Percentiles rank a stretch among this genome's conserved stretches.
phyloP scores from a whole-genome alignment of 2,888 invertebrate species.

The Drosophila ezoana region DNA sequence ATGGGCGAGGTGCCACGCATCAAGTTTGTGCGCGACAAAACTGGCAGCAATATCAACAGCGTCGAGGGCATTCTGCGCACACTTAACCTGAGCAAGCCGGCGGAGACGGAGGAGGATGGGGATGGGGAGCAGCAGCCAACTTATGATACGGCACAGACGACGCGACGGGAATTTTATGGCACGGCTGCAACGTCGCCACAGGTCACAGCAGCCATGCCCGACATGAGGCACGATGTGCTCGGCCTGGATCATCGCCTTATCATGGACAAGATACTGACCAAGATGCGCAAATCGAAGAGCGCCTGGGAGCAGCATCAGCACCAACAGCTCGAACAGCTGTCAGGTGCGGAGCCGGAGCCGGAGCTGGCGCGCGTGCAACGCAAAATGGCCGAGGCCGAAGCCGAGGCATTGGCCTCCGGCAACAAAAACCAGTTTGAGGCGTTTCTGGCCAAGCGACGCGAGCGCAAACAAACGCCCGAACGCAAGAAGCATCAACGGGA shows the following conservation, averaged over 20 bases:
- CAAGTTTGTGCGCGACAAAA: slow-evolving; percentile 90
- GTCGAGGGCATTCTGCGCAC: slow-evolving; percentile 87
- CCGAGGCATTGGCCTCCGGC: slow-evolving; percentile 24
- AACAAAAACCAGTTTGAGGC: slow-evolving; percentile 56
- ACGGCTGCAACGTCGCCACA: slow-evolving; percentile 79
- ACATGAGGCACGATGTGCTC: slow-evolving; percentile 90
- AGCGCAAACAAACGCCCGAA: slow-evolving; percentile 63
- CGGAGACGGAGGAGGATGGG: slow-evolving; percentile 17
- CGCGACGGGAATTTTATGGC: slow-evolving; percentile 56
- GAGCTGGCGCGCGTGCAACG: slow-evolving; percentile 14
- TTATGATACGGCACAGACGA: slow-evolving; percentile 48
- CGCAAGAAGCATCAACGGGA: slow-evolving; percentile 63
- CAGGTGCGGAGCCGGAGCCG: not conserved
- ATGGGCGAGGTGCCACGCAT: slow-evolving; percentile 92
- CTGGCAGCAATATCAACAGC: slow-evolving; percentile 86
- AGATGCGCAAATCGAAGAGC: slow-evolving; percentile 86
- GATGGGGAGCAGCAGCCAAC: not conserved
- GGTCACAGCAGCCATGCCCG: slow-evolving; percentile 85
- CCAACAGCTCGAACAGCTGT: not conserved
- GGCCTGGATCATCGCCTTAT: slow-evolving; percentile 89
- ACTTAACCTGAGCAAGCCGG: slow-evolving; percentile 29
- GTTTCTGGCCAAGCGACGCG: slow-evolving; percentile 65
- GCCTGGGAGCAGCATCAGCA: slow-evolving; percentile 85
- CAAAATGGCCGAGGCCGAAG: slow-evolving; percentile 42
- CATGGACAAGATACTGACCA: slow-evolving; percentile 86